Conservation (phyloP, 2,113 vertebrate genomes). For the Thamnaconus septentrionalis region DNA sequence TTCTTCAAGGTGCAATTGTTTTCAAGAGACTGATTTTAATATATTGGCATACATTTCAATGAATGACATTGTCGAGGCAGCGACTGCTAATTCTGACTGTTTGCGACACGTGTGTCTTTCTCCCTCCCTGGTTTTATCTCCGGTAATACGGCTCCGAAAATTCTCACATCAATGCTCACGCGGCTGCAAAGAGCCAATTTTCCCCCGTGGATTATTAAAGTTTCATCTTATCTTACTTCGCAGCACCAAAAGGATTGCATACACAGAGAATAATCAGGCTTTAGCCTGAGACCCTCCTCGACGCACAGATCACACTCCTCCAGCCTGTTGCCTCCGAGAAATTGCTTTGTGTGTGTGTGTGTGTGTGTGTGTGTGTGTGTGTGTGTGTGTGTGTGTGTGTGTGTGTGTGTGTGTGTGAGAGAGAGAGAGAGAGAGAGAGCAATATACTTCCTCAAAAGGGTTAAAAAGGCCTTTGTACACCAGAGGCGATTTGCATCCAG, state of each 20-base stretch:
- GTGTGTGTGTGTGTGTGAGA: no score
- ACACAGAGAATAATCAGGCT: no score
- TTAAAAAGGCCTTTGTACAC: no score
- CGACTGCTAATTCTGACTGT: conserved; percentile 2
- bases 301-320: neutral
- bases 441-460: no score
- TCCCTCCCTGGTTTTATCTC: neutral
- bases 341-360: no score
- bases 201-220: conserved; percentile 24
- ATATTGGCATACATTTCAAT: no score
- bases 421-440: no score
- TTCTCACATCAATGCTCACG: neutral
- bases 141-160: conserved; percentile 1
- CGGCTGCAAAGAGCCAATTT: neutral
- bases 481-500: no score
- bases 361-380: no score
- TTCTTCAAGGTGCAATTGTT: conserved; percentile 1
- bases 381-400: no score
- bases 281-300: conserved; percentile 1
- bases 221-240: conserved; percentile 26
- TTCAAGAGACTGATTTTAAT: neutral
- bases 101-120: neutral
- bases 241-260: neutral
- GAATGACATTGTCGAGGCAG: neutral
- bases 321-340: neutral